Conservation (phyloP, 1,140 invertebrate species). For the Venturia canescens region DNA sequence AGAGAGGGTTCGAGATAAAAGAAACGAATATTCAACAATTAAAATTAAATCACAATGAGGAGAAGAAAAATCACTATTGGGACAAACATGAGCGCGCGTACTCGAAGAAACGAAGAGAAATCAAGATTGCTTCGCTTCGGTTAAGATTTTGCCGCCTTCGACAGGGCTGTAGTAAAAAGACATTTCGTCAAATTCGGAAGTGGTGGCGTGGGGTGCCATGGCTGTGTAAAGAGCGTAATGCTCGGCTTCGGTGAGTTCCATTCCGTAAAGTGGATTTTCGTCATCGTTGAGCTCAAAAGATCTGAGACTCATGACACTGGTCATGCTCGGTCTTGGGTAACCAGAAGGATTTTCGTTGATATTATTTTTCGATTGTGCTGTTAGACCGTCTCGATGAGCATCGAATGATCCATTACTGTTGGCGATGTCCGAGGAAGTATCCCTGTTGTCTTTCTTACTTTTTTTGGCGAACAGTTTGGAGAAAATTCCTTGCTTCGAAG, state of each 20-base stretch:
- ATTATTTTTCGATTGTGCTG: conserved; percentile 46
- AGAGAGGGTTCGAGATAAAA: neutral
- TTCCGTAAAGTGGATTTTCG: conserved; percentile 68
- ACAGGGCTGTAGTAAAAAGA: conserved; percentile 91
- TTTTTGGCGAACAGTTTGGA: conserved; percentile 81
- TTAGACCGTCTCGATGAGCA: conserved; percentile 54
- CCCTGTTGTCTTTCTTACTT: conserved; percentile 72
- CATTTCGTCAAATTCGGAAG: conserved; percentile 91
- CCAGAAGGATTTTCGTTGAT: conserved; percentile 46
- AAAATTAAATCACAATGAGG: conserved; percentile 43
- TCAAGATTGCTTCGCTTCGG: conserved; percentile 65
- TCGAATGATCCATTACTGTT: conserved; percentile 55
- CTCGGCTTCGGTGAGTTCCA: conserved; percentile 88
- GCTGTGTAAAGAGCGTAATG: conserved; percentile 91
- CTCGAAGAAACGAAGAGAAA: neutral
- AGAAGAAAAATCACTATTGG: conserved; percentile 43
- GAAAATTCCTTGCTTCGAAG: conserved; percentile 81
- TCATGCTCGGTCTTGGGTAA: conserved; percentile 58
- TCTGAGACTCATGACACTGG: conserved; percentile 58
- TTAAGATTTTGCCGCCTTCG: conserved; percentile 83
- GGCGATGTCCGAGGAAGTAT: conserved; percentile 44
- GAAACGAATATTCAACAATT: conserved; percentile 33
- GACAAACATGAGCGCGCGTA: neutral
- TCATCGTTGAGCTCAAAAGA: conserved; percentile 62
- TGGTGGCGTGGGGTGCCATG: conserved; percentile 88